phyloP scores from a whole-genome alignment of 2,888 invertebrate genomes.

The Noctua comes region DNA sequence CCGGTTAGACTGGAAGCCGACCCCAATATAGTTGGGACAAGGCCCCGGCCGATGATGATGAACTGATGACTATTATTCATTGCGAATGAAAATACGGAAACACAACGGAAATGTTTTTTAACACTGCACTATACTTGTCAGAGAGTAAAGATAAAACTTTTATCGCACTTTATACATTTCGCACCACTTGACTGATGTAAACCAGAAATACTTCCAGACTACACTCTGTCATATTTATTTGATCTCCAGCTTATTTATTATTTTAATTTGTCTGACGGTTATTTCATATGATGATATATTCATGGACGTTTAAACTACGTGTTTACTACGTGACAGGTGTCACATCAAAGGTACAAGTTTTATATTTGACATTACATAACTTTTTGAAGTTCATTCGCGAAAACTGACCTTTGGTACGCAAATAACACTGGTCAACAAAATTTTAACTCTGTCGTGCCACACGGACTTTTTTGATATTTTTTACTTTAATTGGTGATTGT shows the following conservation, averaged over 20 bases:
- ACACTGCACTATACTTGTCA: background rate
- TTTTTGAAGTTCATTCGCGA: constrained; percentile 28
- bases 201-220: constrained; percentile 23
- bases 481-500: too few relatives aligned
- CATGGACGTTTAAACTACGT: constrained; percentile 20
- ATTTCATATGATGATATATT: constrained; percentile 26
- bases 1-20: too few relatives aligned
- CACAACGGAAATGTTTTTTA: constrained; percentile 28
- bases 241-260: constrained; percentile 37
- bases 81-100: constrained; percentile 22
- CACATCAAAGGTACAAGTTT: constrained; percentile 52
- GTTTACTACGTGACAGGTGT: constrained; percentile 32
- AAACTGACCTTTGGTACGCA: constrained; percentile 43
- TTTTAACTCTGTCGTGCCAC: too few relatives aligned
- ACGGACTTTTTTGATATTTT: too few relatives aligned
- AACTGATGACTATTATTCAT: background rate
- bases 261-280: constrained; percentile 45
- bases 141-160: background rate
- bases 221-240: constrained; percentile 43
- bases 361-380: constrained; percentile 28
- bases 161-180: constrained; percentile 12
- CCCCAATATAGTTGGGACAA: too few relatives aligned
- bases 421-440: too few relatives aligned
- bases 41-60: too few relatives aligned
- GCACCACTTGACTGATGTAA: constrained; percentile 7